Base-by-base conservation (phyloP, 2,888 invertebrate genomes). In the Tholera decimalis region DNA sequence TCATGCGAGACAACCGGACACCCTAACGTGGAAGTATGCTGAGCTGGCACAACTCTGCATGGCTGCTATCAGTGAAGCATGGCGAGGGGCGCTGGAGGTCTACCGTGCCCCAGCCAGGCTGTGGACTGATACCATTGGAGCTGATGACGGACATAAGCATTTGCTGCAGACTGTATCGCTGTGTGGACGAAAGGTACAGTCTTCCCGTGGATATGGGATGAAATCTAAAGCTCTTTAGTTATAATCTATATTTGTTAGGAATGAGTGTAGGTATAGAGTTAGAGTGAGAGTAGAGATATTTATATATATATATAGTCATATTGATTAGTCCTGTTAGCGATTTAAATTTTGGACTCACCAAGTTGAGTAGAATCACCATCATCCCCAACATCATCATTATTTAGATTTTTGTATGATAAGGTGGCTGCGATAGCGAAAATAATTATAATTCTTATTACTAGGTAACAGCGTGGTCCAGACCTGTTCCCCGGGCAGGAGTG, bases 381-480 rank as follows among this genome's bases (percentile, higher is more conserved):
- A n/a, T n/a, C n/a, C n/a, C n/a, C n/a, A n/a, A n/a, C n/a, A n/a
- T n/a, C n/a, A n/a, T n/a, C n/a, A n/a, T n/a, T n/a, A n/a, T n/a
- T n/a, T n/a, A n/a, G n/a, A n/a, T n/a, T n/a, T n/a, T n/a, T n/a
- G n/a, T n/a, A n/a, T n/a, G n/a, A n/a, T 13, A 5, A 20, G 20
- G 18, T 24, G 20, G 13, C 1, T 33, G 22, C 24, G 4, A 2
- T 20, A 20, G 22, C 11, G 9, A 41, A 44, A 1, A 9, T 22
- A 13, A 24, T 15, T 18, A 18, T 18, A 2, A 18, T 18, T 3
- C 35, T n/a, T 41, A 4, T 37, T 0, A 15, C 0, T 63, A 95
- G 95, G 97, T 97, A 1, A 96, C 97, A 3, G 96, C 97, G 0
- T 97, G 97, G 97, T 97, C 97, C 0, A 96, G 96, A 0, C 96